Evolutionary conservation across 2,113 vertebrate species (phyloP), one percentile per base, ranked within the genome.

Genomic region (Notarius lentiginosus): DNA sequence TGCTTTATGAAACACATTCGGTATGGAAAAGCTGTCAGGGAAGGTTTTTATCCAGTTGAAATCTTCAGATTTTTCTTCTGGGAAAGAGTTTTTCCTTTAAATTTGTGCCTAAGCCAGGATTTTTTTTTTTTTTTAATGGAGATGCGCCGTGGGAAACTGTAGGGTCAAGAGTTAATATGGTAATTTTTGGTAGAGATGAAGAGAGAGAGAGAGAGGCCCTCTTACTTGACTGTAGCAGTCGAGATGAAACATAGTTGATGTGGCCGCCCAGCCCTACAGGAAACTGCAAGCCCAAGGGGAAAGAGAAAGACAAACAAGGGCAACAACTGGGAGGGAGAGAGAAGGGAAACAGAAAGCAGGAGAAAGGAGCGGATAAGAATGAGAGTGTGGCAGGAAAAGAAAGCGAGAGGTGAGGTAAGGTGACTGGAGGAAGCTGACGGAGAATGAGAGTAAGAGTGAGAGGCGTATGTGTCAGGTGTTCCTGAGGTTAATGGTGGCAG

Each of bases 281-380:
- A 95, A 95, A 94, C 90, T 84, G 90, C 88, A 51, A 94, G 91
- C 94, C 94, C 95, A 93, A 73, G 91, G 94, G 94, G 92, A 95
- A 94, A 94, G 93, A 91, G 94, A 95, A 95, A 95, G 93, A 94
- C 94, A 95, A 95, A 95, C 94, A 95, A 93, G 94, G 92, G 93
- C 92, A 94, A 92, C 88, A 92, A 93, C 91, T 90, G 89, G 91
- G 89, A 89, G 75, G 70, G 90, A 91, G 87, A 66, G 89, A 88
- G 77, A 82, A 86, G 81, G 81, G 63, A 34, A 80, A 83, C 66
- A 82, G 56, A 70, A 72, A 87, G 82, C 49, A 60, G 53, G 77
- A 75, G 85, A 82, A 55, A 85, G 79, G 51, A 79, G 82, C 30
- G 63, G 75, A 79, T 14, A 41, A 47, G 53, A 65, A 20, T 3